These are phyloP conservation scores for Epizoanthus scotinus DNA, from an alignment of 92 coral and sea anemone species.

Conservation along the genomic window DNA sequence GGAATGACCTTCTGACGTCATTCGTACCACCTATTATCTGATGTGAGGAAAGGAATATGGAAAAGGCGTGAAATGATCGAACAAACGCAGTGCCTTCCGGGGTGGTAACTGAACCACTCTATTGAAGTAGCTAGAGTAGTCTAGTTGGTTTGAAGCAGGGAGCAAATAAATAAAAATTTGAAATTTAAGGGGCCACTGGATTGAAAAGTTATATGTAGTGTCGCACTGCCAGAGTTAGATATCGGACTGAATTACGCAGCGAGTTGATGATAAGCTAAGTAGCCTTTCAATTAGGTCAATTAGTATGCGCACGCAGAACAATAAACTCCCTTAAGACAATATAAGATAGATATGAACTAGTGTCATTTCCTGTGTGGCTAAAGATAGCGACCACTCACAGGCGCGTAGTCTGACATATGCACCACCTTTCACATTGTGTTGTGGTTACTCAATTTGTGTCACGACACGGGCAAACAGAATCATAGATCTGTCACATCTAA, in stretches of 20 bases:
- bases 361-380: conserved; percentile 46
- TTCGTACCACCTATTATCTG: no score
- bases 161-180: no score
- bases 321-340: conserved; percentile 7
- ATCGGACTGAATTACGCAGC: conserved; percentile 20
- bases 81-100: no score
- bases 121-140: no score
- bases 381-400: conserved; percentile 35
- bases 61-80: no score
- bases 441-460: conserved; percentile 35
- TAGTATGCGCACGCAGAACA: conserved; percentile 17
- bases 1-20: no score
- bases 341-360: neutral
- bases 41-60: no score
- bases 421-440: neutral
- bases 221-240: neutral
- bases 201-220: no score
- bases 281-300: conserved; percentile 22
- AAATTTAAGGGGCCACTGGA: no score
- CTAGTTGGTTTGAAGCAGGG: no score
- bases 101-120: no score
- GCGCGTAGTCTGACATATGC: neutral
- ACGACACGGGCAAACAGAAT: conserved; percentile 28
- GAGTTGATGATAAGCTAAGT: neutral
- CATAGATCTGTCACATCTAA: conserved; percentile 12